Base-by-base conservation (phyloP, 2,888 invertebrate genomes). In the Nomada ruficornis region DNA sequence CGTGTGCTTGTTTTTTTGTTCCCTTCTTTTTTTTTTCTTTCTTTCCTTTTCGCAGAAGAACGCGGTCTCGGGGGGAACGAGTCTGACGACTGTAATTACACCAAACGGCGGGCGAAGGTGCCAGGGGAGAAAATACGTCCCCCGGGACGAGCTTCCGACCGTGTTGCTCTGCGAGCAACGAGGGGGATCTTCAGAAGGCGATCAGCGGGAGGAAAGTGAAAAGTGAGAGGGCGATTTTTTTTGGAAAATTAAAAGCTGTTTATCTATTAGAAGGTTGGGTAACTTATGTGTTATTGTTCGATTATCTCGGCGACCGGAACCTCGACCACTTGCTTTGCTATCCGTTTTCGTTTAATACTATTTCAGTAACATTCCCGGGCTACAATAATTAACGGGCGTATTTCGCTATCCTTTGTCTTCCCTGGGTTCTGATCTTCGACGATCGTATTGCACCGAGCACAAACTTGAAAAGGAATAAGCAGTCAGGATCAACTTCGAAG, bases 11-110 rank as follows among this genome's bases (percentile, higher is more conserved):
- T 47, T 13, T 10, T 5, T 42, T 2, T 62, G 26, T 20, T 11
- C 10, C n/a, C 9, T 36, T 54, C 11, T 15, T 20, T 42, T 29
- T 59, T 23, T 36, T 42, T 29, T 54, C 15, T 63, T 55, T 69
- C 44, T 50, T 54, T 26, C 1, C 63, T 63, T 47, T 57, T n/a
- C 18, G 15, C 20, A 50, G 50, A 75, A 62, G 69, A 65, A 26
- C 47, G 26, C 36, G 44, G 59, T n/a, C 60, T 50, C 36, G 47
- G 36, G 68, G 67, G 57, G 7, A 23, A 57, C 78, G 20, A 59
- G 64, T 23, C 26, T n/a, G 78, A 65, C 64, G 59, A 71, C 59
- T 50, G 52, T 71, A 64, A 78, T 80, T 71, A 80, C 36, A 50
- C 55, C 50, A 54, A 29, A 9, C 54, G 15, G 4, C 36, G 55